These are phyloP conservation scores for Watsonalla binaria DNA, from an alignment of 2,888 invertebrate genomes.

Conservation along the genomic window DNA sequence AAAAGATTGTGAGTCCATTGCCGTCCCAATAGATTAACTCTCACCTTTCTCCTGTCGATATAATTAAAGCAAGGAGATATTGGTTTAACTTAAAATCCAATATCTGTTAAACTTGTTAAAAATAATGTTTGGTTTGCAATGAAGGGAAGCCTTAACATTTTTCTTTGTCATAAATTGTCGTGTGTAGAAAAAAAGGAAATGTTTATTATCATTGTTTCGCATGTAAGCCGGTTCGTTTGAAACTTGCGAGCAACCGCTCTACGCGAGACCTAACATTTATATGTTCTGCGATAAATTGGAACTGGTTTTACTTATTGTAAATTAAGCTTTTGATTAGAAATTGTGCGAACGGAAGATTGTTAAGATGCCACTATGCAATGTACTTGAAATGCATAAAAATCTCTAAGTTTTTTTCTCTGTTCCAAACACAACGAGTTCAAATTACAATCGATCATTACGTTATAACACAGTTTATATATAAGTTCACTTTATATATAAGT, in stretches of 20 bases:
- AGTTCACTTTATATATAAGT: too few species aligned
- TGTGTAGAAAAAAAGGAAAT: constrained; percentile 14
- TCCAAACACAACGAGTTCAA: too few species aligned
- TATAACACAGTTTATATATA: too few species aligned
- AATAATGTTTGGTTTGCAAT: constrained; percentile 5
- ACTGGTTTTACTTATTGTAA: constrained; percentile 20
- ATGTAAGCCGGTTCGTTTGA: constrained; percentile 20
- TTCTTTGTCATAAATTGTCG: constrained; percentile 22
- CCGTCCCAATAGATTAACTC: too few species aligned
- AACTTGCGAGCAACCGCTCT: constrained; percentile 13
- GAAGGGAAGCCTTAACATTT: constrained; percentile 10
- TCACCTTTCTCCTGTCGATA: too few species aligned
- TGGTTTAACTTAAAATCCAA: neutral
- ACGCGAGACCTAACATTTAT: constrained; percentile 23
- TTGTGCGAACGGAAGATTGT: neutral
- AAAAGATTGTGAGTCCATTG: too few species aligned
- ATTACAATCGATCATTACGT: too few species aligned
- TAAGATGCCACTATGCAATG: too few species aligned
- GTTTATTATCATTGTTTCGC: constrained; percentile 18
- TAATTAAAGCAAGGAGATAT: neutral
- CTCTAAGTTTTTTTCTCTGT: too few species aligned
- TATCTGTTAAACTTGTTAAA: neutral
- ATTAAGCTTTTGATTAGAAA: constrained; percentile 4
- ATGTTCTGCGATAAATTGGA: constrained; percentile 16
- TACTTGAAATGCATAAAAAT: too few species aligned